A percentile compares a stretch with the other conserved stretches of the same genome.
These are phyloP conservation scores for Otolemur crassicaudatus DNA, from an alignment of 2,797 vertebrate species.

Conservation along the genomic window DNA sequence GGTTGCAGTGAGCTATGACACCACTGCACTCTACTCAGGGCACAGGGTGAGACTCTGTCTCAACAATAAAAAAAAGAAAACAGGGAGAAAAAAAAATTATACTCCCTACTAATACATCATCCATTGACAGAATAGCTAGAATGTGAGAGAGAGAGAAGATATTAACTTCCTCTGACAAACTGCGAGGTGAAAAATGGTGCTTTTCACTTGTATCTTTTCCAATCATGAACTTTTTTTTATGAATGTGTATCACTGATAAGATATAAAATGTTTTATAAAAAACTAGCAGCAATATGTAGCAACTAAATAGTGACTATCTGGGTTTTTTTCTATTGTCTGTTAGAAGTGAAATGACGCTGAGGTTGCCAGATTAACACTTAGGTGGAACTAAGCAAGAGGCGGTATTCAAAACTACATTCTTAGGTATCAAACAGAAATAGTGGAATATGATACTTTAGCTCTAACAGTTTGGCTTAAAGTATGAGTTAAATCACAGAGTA, in stretches of 20 bases:
- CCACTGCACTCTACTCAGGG: too few relatives aligned
- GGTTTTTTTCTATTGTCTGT: not conserved
- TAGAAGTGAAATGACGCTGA: slow-evolving; percentile 51
- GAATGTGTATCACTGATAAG: not conserved
- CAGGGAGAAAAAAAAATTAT: not conserved
- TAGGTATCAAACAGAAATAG: not conserved
- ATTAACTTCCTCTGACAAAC: not conserved
- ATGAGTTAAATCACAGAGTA: not conserved
- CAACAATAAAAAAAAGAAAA: too few relatives aligned
- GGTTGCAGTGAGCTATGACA: too few relatives aligned
- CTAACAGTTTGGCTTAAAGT: slow-evolving; percentile 46
- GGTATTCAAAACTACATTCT: not conserved
- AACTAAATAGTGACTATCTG: not conserved
- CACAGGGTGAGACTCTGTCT: too few relatives aligned
- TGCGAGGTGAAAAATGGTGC: slow-evolving; percentile 5
- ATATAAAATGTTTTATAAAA: slow-evolving; percentile 52
- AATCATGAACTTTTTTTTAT: slow-evolving; percentile 48
- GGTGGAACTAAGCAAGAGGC: not conserved
- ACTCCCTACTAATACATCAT: not conserved
- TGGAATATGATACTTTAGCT: not conserved
- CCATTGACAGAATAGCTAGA: not conserved
- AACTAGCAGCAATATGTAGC: not conserved
- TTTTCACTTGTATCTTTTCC: slow-evolving; percentile 13
- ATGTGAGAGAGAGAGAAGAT: not conserved
- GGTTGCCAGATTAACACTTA: not conserved